Conservation (phyloP, 1,140 invertebrate genomes). For the Diabrotica undecimpunctata region DNA sequence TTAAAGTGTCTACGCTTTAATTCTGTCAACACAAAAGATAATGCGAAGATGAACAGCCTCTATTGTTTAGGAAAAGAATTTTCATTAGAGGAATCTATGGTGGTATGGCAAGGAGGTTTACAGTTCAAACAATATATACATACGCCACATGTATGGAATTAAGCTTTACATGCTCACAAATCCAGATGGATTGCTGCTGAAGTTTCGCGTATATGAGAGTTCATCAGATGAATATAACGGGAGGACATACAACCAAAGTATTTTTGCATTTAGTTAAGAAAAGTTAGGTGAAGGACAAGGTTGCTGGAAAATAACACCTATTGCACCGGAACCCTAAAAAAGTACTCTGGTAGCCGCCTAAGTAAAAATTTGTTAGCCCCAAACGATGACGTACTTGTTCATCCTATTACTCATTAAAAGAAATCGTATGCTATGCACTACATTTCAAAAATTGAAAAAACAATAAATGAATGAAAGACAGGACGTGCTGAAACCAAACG, state of each 20-base stretch:
- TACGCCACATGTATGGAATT: background rate
- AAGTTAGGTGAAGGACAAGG: conserved; percentile 31
- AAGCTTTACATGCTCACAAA: conserved; percentile 45
- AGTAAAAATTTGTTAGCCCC: background rate
- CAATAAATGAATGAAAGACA: conserved; percentile 15
- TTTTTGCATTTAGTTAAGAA: too few relatives aligned
- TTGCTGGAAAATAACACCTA: background rate
- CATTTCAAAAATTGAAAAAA: conserved; percentile 20
- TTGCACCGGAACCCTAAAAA: background rate
- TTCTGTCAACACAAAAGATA: conserved; percentile 17
- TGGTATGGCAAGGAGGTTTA: conserved; percentile 18
- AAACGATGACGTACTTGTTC: background rate
- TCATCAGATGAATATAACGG: conserved; percentile 25
- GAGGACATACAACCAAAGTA: conserved; percentile 33
- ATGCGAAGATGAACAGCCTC: conserved; percentile 21
- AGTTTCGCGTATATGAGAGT: conserved; percentile 34
- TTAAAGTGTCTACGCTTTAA: conserved; percentile 18
- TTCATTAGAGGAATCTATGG: conserved; percentile 21
- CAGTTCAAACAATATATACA: conserved; percentile 30
- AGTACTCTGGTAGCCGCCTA: background rate
- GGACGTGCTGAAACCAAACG: too few relatives aligned
- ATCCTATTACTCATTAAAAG: too few relatives aligned
- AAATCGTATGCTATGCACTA: conserved; percentile 1
- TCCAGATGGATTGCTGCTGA: conserved; percentile 37
- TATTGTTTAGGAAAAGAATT: conserved; percentile 22